Evolutionary conservation across 2,888 invertebrate genomes (phyloP).

Genomic region (Chrysotoxum bicinctum): DNA sequence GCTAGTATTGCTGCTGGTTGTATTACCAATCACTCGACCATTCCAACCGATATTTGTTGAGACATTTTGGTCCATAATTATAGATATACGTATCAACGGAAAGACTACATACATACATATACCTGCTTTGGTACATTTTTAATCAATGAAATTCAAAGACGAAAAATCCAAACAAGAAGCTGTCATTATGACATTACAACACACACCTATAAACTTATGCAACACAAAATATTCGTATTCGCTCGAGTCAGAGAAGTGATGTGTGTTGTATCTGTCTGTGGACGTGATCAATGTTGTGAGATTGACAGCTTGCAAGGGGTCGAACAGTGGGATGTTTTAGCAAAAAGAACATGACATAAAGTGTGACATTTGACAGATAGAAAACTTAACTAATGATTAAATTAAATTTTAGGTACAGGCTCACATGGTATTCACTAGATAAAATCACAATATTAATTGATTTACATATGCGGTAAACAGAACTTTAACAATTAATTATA

Average conservation of each 20-base stretch:
- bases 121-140: conserved; percentile 45
- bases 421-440: no score
- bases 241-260: neutral
- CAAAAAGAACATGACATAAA: neutral
- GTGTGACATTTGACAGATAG: neutral
- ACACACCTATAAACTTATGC: conserved; percentile 60
- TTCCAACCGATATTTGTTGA: conserved; percentile 48
- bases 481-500: no score
- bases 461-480: no score
- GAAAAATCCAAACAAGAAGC: conserved; percentile 62
- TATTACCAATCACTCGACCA: conserved; percentile 57
- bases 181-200: conserved; percentile 68
- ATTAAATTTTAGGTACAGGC: no score
- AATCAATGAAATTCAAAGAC: conserved; percentile 66
- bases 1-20: neutral
- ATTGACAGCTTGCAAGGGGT: conserved; percentile 15
- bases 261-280: conserved; percentile 7
- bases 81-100: conserved; percentile 18
- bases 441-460: no score
- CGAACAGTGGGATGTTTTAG: conserved; percentile 1
- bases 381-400: no score
- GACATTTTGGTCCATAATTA: conserved; percentile 66
- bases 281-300: conserved; percentile 34
- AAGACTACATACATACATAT: neutral
- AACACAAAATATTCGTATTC: conserved; percentile 48